phyloP scores from a whole-genome alignment of 2,888 invertebrate species.

The Drosophila melanosoma region DNA sequence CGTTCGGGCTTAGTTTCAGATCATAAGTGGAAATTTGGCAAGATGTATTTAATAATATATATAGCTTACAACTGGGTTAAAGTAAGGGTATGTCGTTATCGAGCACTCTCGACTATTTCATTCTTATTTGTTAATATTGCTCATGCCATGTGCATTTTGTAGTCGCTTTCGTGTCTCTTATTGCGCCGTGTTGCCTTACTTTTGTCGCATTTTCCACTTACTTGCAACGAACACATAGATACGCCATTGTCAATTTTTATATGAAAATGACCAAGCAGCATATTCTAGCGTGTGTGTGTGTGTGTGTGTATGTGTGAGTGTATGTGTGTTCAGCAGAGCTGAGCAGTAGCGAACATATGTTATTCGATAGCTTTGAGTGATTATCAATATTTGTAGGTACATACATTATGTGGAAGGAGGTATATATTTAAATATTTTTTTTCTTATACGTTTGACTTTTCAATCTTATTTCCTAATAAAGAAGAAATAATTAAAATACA shows the following conservation, averaged over 20 bases:
- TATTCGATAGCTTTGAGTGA: too few species aligned
- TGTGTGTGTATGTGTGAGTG: slow-evolving; percentile 2
- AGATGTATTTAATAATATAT: not conserved
- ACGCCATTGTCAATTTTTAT: slow-evolving; percentile 63
- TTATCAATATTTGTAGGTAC: not conserved
- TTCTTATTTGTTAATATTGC: slow-evolving; percentile 15
- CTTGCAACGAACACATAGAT: slow-evolving; percentile 36
- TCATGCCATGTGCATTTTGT: slow-evolving; percentile 52
- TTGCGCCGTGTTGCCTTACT: slow-evolving; percentile 44
- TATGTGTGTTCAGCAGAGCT: not conserved
- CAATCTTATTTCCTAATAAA: not conserved
- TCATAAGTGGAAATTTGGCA: not conserved
- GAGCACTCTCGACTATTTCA: not conserved
- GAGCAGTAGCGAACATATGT: not conserved
- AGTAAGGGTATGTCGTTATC: not conserved
- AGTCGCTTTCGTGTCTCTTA: slow-evolving; percentile 30
- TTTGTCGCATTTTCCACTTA: slow-evolving; percentile 69
- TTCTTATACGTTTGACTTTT: too few species aligned
- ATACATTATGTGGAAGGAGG: not conserved
- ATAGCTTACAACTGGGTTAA: not conserved
- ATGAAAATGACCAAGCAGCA: slow-evolving; percentile 66
- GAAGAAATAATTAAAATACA: not conserved
- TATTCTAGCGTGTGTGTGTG: slow-evolving; percentile 10
- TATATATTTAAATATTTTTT: not conserved
- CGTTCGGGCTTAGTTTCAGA: not conserved